Evolutionary conservation across 2,797 vertebrate species (phyloP).

Genomic region (Anniella stebbinsi): DNA sequence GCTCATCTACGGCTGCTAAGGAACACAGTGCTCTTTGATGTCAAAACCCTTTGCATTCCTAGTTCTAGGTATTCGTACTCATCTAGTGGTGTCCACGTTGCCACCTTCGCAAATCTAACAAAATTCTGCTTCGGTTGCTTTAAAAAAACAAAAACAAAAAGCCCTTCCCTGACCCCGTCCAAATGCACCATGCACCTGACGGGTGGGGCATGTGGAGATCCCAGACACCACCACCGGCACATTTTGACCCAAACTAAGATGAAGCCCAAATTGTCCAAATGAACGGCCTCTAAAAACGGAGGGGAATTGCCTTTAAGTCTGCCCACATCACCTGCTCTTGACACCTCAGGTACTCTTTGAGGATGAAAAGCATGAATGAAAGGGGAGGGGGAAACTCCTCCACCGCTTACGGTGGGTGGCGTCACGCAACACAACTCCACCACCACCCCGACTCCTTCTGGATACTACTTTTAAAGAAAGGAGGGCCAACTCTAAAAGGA

Average conservation of each 20-base stretch:
- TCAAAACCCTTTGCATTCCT: neutral
- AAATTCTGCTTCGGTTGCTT: neutral
- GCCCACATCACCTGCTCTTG: neutral
- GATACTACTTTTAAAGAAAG: too few species aligned
- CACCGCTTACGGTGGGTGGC: neutral
- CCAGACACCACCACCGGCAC: accelerated
- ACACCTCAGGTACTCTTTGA: neutral
- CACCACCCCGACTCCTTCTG: too few species aligned
- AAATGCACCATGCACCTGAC: too few species aligned
- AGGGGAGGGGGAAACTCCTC: too few species aligned
- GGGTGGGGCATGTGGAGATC: too few species aligned
- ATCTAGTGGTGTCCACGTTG: neutral
- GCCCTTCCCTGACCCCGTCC: neutral
- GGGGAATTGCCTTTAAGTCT: neutral
- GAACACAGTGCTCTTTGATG: too few species aligned
- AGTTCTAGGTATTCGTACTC: neutral
- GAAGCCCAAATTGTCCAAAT: neutral
- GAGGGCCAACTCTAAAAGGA: neutral
- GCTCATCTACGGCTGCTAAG: neutral
- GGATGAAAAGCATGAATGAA: neutral
- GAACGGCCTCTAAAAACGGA: neutral
- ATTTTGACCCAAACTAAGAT: neutral
- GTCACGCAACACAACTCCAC: too few species aligned
- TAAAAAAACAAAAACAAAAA: neutral
- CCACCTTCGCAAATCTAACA: neutral